Evolutionary conservation across 2,888 invertebrate species (phyloP).

Genomic region (Acanthosepion pharaonis): DNA sequence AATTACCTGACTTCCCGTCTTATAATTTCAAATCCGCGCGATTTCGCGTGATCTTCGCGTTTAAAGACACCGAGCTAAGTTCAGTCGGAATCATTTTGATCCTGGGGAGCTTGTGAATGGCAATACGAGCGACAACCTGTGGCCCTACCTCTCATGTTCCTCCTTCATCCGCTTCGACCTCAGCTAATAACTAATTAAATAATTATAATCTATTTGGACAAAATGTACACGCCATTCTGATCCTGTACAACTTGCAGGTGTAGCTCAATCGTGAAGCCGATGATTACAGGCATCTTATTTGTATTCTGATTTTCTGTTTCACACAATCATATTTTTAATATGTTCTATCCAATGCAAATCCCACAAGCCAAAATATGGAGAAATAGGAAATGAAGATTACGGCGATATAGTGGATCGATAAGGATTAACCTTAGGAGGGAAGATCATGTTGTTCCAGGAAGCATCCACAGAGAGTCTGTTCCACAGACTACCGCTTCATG

Average conservation of each 20-base stretch:
- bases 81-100: conserved; percentile 7
- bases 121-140: neutral
- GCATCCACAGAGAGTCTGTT: too few species aligned
- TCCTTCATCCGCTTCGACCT: neutral
- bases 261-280: neutral
- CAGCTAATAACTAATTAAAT: conserved; percentile 4
- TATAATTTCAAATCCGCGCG: neutral
- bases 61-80: neutral
- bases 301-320: too few species aligned
- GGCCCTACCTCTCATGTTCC: neutral
- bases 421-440: too few species aligned
- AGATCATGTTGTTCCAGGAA: too few species aligned
- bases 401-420: too few species aligned
- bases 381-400: too few species aligned
- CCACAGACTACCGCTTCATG: too few species aligned
- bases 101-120: too few species aligned
- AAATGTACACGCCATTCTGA: neutral
- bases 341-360: too few species aligned
- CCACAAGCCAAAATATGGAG: too few species aligned
- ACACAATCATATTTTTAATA: too few species aligned
- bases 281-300: neutral
- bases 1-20: conserved; percentile 33
- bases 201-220: neutral
- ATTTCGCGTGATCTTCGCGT: conserved; percentile 11
- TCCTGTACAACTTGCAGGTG: neutral